Evolutionary conservation across 2,888 invertebrate species (phyloP), one percentile per base, ranked within the genome.

Genomic region (Thumatha senex): DNA sequence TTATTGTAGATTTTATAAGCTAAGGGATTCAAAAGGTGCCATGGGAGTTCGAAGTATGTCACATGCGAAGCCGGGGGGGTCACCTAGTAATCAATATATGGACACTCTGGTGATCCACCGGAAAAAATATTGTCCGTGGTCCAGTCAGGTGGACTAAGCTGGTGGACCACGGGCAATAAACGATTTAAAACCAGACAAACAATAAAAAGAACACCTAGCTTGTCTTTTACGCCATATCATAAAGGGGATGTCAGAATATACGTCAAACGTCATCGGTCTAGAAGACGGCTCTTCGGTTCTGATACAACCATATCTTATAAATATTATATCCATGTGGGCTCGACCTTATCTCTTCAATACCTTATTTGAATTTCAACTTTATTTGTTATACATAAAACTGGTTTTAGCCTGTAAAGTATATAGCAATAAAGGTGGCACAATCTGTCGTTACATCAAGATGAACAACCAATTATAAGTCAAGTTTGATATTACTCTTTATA

Each of bases 181-280:
- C n/a, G n/a, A n/a, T n/a, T n/a, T n/a, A n/a, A n/a, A n/a, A n/a
- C n/a, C n/a, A n/a, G n/a, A n/a, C n/a, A n/a, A n/a, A n/a, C n/a
- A n/a, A n/a, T 5, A 24, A 24, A 24, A 24, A 5, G 5, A 24
- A 24, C 10, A 58, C 54, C 61, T 53, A 0, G 13, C 44, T 41
- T 39, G 30, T 1, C n/a, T 12, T 48, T 76, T 74, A 48, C 15
- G 63, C 77, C 76, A 53, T 12, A 41, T 18, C 36, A 44, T 77
- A 67, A 67, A 66, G 68, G 67, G 67, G 63, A 66, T 67, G 90
- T 89, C 90, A 86, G 89, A 86, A 81, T 81, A 76, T 80, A 84
- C 89, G 86, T 91, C 91, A 90, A 90, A 90, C 90, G 89, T 90
- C 91, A 91, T 89, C 88, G 88, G 84, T 71, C 73, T 84, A 83